Evolutionary conservation across 2,888 invertebrate species (phyloP).

Genomic region (Dasypogon diadema): DNA sequence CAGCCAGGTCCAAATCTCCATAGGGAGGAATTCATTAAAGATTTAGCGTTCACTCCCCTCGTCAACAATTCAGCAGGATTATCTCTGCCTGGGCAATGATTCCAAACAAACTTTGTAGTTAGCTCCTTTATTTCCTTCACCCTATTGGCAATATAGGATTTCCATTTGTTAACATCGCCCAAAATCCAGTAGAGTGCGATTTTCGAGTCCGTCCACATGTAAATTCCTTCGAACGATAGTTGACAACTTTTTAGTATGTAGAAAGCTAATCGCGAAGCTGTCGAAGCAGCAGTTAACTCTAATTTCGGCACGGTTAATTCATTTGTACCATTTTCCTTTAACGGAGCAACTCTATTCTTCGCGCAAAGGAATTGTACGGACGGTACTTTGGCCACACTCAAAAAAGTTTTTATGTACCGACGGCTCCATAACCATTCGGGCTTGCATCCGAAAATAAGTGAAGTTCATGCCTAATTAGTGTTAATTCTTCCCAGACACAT

Average conservation of each 20-base stretch:
- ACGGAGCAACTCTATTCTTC: constrained; percentile 47
- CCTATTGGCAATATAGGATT: constrained; percentile 46
- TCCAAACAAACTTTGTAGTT: constrained; percentile 25
- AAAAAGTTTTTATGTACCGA: too few species aligned
- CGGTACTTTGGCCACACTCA: neutral
- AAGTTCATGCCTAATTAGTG: neutral
- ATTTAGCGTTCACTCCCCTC: constrained; percentile 43
- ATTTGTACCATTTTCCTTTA: constrained; percentile 7
- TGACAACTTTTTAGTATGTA: constrained; percentile 34
- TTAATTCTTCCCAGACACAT: neutral
- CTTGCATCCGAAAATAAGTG: constrained; percentile 53
- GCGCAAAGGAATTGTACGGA: constrained; percentile 40
- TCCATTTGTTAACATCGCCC: constrained; percentile 48
- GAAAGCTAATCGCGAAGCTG: constrained; percentile 29
- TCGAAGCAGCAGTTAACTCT: constrained; percentile 20
- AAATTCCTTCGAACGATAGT: neutral
- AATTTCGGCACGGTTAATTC: constrained; percentile 44
- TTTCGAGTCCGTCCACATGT: constrained; percentile 47
- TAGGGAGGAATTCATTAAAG: constrained; percentile 12
- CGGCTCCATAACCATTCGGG: constrained; percentile 46
- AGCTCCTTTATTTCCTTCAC: constrained; percentile 50
- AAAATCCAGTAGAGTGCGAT: constrained; percentile 47
- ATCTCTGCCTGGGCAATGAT: constrained; percentile 47
- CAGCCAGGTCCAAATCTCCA: constrained; percentile 47
- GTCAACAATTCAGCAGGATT: constrained; percentile 48